These are phyloP conservation scores for Sphenodon punctatus DNA, from an alignment of 2,797 vertebrate genomes.

Conservation along the genomic window DNA sequence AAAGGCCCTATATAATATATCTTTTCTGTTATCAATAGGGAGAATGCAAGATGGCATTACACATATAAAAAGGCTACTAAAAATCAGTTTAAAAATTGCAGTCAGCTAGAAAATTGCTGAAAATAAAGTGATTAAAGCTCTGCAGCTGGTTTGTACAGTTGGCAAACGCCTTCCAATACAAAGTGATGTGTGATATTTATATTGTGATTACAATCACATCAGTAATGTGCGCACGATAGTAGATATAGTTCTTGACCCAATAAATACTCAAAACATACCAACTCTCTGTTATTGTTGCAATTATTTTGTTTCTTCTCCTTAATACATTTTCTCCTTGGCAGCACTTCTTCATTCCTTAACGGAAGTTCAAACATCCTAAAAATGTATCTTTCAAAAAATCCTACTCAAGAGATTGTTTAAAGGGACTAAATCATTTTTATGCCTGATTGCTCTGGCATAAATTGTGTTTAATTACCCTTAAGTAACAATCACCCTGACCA, in stretches of 20 bases:
- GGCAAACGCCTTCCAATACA: not conserved
- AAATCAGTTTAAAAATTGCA: rapidly evolving
- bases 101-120: not conserved
- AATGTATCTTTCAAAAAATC: too few relatives aligned
- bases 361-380: too few relatives aligned
- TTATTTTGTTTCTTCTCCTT: slow-evolving; percentile 21
- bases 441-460: not conserved
- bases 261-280: not conserved
- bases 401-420: too few relatives aligned
- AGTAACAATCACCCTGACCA: slow-evolving; percentile 25
- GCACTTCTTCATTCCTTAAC: not conserved
- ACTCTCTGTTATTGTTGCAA: not conserved
- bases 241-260: not conserved
- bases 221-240: slow-evolving; percentile 23
- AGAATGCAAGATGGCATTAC: not conserved
- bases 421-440: not conserved
- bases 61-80: not conserved
- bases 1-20: too few relatives aligned
- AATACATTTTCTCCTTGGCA: slow-evolving; percentile 17
- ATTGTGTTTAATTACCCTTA: slow-evolving; percentile 29
- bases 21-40: not conserved
- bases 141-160: not conserved
- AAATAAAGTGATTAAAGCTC: not conserved
- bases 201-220: not conserved
- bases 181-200: not conserved